Conservation (phyloP, 2,797 vertebrate genomes). For the Anguilla pacifica region DNA sequence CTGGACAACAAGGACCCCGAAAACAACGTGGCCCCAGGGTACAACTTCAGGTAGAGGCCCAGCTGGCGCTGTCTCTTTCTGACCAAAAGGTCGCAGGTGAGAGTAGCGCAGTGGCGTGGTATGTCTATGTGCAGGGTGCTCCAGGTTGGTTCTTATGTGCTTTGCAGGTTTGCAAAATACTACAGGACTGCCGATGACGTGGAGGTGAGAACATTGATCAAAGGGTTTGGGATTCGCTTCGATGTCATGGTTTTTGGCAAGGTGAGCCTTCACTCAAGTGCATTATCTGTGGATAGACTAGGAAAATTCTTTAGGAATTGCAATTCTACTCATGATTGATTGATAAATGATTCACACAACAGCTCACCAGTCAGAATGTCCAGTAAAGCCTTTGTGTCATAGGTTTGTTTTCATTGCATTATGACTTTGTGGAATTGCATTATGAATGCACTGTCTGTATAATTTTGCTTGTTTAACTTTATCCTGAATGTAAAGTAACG, state of each 20-base stretch:
- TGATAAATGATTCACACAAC: not conserved
- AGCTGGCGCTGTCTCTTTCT: not conserved
- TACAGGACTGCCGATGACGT: conserved; percentile 64
- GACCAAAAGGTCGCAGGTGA: too few relatives aligned
- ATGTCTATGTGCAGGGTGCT: not conserved
- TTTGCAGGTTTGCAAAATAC: conserved; percentile 85
- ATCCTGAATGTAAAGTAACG: too few relatives aligned
- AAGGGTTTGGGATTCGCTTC: conserved; percentile 90
- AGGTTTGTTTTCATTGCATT: not conserved
- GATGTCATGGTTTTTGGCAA: conserved; percentile 87
- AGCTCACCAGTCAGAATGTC: not conserved
- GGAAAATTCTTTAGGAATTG: not conserved
- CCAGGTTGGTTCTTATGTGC: not conserved
- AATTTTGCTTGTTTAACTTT: too few relatives aligned
- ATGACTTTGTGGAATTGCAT: not conserved
- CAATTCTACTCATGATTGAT: not conserved
- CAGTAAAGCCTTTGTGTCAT: not conserved
- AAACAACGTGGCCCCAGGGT: conserved; percentile 81
- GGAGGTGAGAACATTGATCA: conserved; percentile 79
- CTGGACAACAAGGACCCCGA: conserved; percentile 76
- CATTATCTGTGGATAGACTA: not conserved
- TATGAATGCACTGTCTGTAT: too few relatives aligned
- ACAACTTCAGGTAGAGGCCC: conserved; percentile 83
- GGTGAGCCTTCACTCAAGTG: conserved; percentile 61
- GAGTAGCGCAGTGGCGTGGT: not conserved